Evolutionary conservation across 2,888 invertebrate species (phyloP).

Genomic region (Yponomeuta sedellus): DNA sequence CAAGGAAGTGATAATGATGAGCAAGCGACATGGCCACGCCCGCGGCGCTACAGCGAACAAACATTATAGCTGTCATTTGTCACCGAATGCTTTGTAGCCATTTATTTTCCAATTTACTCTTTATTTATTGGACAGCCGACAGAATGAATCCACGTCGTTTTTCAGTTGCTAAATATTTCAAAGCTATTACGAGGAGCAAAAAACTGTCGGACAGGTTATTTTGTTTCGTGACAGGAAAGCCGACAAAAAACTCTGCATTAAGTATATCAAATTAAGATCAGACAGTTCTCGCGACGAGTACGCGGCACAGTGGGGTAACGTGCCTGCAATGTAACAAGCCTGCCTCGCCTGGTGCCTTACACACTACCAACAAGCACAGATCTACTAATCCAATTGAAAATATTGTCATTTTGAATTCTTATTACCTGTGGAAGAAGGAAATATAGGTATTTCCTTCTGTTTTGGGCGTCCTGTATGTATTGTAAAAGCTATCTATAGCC

Average conservation of each 20-base stretch:
- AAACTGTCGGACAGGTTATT: neutral
- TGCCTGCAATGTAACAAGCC: too few relatives aligned
- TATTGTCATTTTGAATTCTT: too few relatives aligned
- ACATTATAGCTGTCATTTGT: neutral
- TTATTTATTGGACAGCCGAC: neutral
- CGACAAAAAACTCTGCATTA: neutral
- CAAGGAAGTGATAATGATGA: neutral
- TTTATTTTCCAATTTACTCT: neutral
- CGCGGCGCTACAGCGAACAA: neutral
- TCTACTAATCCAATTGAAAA: too few relatives aligned
- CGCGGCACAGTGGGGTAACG: neutral
- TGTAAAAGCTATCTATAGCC: neutral
- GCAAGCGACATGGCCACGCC: neutral
- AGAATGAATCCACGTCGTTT: neutral
- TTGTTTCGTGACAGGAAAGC: neutral
- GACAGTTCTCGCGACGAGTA: neutral
- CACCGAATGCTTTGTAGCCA: neutral
- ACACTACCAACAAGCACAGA: neutral
- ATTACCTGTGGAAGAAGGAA: neutral
- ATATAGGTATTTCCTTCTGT: neutral
- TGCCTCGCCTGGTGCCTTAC: neutral
- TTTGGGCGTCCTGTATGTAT: neutral
- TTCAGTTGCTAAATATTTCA: neutral
- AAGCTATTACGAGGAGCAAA: neutral
- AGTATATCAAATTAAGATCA: neutral